phyloP scores from a whole-genome alignment of 2,113 vertebrate species.

The Sitta europaea region DNA sequence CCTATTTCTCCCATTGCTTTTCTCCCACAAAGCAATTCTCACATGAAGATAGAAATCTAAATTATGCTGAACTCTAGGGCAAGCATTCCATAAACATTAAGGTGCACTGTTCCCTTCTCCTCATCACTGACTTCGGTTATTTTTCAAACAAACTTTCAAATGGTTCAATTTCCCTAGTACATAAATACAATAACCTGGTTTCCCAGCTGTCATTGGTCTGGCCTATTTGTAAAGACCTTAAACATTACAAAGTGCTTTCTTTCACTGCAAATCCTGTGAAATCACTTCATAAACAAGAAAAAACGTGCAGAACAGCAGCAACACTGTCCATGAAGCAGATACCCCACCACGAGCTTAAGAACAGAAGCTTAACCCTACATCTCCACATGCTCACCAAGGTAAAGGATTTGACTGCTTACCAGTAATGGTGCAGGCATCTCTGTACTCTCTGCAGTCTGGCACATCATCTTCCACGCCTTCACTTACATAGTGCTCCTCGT shows the following conservation, averaged over 20 bases:
- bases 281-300: neutral
- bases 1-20: neutral
- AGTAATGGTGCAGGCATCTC: constrained; percentile 97
- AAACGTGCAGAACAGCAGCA: rapidly evolving
- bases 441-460: constrained; percentile 72
- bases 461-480: constrained; percentile 76
- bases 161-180: neutral
- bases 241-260: neutral
- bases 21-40: neutral
- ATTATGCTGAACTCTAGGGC: neutral
- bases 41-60: neutral
- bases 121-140: neutral
- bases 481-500: constrained; percentile 88
- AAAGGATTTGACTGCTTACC: constrained; percentile 70
- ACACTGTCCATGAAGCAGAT: neutral
- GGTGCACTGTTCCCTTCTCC: neutral
- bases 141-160: neutral
- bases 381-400: neutral
- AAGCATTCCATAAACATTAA: neutral
- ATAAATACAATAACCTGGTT: neutral
- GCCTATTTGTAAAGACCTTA: neutral
- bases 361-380: neutral
- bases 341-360: neutral
- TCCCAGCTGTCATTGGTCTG: neutral
- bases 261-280: neutral